These are phyloP conservation scores for Agonopterix arenella DNA, from an alignment of 2,888 invertebrate species.

Conservation along the genomic window DNA sequence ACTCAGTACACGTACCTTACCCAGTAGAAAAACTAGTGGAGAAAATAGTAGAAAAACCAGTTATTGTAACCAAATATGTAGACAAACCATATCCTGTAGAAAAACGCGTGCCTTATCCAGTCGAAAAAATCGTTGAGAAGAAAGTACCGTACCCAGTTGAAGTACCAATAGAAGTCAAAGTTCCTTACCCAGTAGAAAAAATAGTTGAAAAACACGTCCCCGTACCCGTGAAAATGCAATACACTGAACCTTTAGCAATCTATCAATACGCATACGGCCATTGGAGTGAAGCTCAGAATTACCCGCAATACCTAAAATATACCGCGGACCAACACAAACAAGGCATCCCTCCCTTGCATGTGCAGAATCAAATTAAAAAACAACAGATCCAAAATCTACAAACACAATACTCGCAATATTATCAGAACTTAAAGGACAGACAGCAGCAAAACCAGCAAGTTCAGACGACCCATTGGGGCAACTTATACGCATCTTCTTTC, in stretches of 20 bases:
- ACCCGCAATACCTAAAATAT: slow-evolving; percentile 24
- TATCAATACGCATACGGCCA: slow-evolving; percentile 21
- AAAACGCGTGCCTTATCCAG: slow-evolving; percentile 58
- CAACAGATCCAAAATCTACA: slow-evolving; percentile 19
- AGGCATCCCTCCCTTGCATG: slow-evolving; percentile 12
- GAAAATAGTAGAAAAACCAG: slow-evolving; percentile 77
- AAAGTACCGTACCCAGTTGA: slow-evolving; percentile 75
- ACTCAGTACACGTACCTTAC: slow-evolving; percentile 63
- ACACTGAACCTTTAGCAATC: slow-evolving; percentile 20
- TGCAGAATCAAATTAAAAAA: slow-evolving; percentile 9
- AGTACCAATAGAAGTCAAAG: slow-evolving; percentile 68
- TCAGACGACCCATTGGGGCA: slow-evolving; percentile 49
- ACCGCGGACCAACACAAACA: slow-evolving; percentile 20
- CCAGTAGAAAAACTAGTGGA: slow-evolving; percentile 67
- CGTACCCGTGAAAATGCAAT: slow-evolving; percentile 28
- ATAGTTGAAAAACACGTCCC: slow-evolving; percentile 61
- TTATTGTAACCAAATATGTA: slow-evolving; percentile 61
- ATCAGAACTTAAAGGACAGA: slow-evolving; percentile 23
- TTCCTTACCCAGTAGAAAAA: slow-evolving; percentile 61
- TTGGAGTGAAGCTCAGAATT: slow-evolving; percentile 16
- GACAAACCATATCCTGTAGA: slow-evolving; percentile 69
- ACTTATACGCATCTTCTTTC: slow-evolving; percentile 55
- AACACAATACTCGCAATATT: slow-evolving; percentile 18
- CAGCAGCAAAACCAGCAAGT: slow-evolving; percentile 15
- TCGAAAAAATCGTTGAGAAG: slow-evolving; percentile 70